These are phyloP conservation scores for Phallusia fumigata DNA, from an alignment of 23 tunicate genomes.

Conservation along the genomic window DNA sequence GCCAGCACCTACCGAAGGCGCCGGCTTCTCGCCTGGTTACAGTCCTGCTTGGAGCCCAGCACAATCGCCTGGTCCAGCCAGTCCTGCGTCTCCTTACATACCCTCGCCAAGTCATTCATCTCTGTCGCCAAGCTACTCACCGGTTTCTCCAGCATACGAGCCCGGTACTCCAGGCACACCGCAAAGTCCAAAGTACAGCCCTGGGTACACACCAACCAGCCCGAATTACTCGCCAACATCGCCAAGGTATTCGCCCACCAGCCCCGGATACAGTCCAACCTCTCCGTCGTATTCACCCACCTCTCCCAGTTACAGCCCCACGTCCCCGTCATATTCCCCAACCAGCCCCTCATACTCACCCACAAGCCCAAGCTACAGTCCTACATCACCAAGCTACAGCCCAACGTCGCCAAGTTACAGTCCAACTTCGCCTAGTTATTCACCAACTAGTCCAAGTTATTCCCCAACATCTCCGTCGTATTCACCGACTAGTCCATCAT, in stretches of 20 bases:
- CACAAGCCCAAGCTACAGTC: constrained; percentile 89
- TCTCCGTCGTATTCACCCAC: constrained; percentile 93
- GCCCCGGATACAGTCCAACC: constrained; percentile 95
- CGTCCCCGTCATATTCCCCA: constrained; percentile 61
- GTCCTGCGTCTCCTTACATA: constrained; percentile 95
- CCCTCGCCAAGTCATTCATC: constrained; percentile 96
- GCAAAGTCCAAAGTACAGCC: constrained; percentile 94
- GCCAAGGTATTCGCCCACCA: constrained; percentile 84
- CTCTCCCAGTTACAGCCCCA: constrained; percentile 79
- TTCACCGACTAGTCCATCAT: constrained; percentile 87
- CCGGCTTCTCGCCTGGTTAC: constrained; percentile 94
- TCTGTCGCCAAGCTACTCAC: constrained; percentile 90
- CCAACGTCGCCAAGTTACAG: constrained; percentile 97
- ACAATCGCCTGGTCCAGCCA: constrained; percentile 85
- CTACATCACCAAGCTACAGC: constrained; percentile 89
- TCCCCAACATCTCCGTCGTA: constrained; percentile 77
- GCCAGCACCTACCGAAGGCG: constrained; percentile 91
- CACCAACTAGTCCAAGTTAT: constrained; percentile 88
- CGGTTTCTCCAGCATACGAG: constrained; percentile 94
- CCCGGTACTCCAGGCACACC: constrained; percentile 97
- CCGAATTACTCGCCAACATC: constrained; percentile 82
- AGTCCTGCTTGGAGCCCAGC: constrained; percentile 97
- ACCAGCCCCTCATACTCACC: constrained; percentile 88
- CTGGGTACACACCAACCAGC: constrained; percentile 73
- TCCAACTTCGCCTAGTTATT: constrained; percentile 85